Evolutionary conservation across 35 echinoderm and acorn worm species (phyloP).

Genomic region (Apostichopus japonicus): DNA sequence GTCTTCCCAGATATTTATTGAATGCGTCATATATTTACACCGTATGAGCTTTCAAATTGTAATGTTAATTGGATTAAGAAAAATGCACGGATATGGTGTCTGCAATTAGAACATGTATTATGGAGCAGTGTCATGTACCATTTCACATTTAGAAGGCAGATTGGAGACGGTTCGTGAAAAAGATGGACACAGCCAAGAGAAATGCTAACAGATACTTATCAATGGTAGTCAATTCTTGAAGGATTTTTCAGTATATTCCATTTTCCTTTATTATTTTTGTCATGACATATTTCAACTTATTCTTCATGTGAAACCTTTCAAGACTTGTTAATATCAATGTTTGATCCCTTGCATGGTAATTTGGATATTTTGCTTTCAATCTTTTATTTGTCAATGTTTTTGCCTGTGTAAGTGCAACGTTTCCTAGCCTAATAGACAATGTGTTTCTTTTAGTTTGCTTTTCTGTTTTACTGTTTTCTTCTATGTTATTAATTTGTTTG

Average conservation of each 20-base stretch:
- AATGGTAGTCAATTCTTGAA: neutral
- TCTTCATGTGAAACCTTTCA: too few species aligned
- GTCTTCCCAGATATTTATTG: neutral
- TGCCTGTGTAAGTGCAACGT: too few species aligned
- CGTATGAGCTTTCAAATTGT: neutral
- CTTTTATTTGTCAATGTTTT: too few species aligned
- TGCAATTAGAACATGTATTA: neutral
- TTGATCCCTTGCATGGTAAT: too few species aligned
- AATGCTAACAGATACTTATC: neutral
- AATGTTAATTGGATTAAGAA: neutral
- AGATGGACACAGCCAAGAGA: neutral
- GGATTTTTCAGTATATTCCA: neutral
- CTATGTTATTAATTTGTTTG: too few species aligned
- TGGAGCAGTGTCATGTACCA: neutral
- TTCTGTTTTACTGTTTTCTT: too few species aligned
- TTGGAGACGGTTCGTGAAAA: neutral
- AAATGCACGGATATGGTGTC: neutral
- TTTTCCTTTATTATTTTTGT: too few species aligned
- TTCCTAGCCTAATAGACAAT: too few species aligned
- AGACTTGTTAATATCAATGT: too few species aligned
- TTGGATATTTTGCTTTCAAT: too few species aligned
- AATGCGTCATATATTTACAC: neutral
- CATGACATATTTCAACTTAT: too few species aligned
- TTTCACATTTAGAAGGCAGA: neutral
- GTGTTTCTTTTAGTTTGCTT: too few species aligned